Base-by-base conservation (phyloP, 2,797 vertebrate genomes). In the Danio jaintianensis region DNA sequence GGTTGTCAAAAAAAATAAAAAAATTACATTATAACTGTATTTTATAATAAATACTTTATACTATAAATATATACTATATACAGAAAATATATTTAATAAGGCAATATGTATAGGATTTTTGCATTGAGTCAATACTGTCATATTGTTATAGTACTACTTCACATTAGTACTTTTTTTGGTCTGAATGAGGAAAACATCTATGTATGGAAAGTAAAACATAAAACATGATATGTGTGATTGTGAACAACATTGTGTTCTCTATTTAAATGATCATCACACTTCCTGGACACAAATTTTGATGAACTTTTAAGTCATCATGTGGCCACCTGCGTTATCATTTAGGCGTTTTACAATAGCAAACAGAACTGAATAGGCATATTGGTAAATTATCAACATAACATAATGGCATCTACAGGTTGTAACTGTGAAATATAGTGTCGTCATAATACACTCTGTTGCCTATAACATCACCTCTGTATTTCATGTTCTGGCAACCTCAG, bases 281-380 rank as follows among this genome's bases (percentile, higher is more conserved):
- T 50, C 20, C 64, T 48, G 20, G 7, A 67, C 12, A 29, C 43
- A 15, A 0, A 16, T 29, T 67, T 16, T 67, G 2, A 29, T 68
- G 5, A 50, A n/a, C 15, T 68, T 68, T 50, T 29, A 68, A 50
- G 45, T 68, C 47, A 69, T 69, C 47, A 7, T 69, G 47, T 69
- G 47, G 47, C 66, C 47, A 69, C 67, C 67, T 69, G 67, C 16
- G 69, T 69, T 50, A 12, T 40, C 18, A 18, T 40, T 22, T 4
- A 0, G n/a, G 29, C 9, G 38, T 40, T 69, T 45, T 53, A 40
- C 1, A 4, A 1, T 52, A 8, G 16, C 20, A 67, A 48, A 48
- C 7, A 10, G 2, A 52, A 36, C 38, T 52, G 0, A 69, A 69
- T 52, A 40, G 48, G 22, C 56, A 69, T 18, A 12, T 52, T 69